phyloP scores from a whole-genome alignment of 2,113 vertebrate genomes.

The Coptodon bakossiorum region DNA sequence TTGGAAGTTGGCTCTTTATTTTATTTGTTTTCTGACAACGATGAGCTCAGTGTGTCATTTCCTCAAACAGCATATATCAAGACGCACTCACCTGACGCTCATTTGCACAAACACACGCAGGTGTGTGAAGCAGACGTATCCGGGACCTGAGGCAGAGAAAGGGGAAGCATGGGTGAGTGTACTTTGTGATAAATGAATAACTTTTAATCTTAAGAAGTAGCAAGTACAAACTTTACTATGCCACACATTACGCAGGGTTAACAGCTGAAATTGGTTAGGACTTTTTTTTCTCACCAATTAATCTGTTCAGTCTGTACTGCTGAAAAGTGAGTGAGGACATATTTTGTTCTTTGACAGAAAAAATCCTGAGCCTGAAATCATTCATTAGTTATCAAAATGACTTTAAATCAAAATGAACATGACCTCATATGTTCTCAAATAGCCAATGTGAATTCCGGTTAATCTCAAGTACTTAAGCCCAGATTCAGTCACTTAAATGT shows the following conservation, averaged over 20 bases:
- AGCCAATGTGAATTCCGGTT: accelerated
- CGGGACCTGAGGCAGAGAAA: not conserved
- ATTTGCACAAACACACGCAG: not conserved
- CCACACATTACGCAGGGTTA: accelerated
- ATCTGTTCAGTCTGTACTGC: not conserved
- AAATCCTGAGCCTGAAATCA: accelerated
- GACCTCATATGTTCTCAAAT: not conserved
- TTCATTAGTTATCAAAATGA: not conserved
- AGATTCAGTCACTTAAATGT: accelerated
- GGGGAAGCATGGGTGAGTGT: not conserved
- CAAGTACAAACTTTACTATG: not conserved
- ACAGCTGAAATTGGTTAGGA: not conserved
- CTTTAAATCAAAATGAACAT: not conserved
- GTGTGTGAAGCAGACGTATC: not conserved
- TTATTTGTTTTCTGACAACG: not conserved
- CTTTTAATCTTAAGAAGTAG: not conserved
- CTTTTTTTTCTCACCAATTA: not conserved
- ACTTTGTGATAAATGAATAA: not conserved
- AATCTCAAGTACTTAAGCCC: not conserved
- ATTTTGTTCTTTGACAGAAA: not conserved
- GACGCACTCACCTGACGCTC: not conserved
- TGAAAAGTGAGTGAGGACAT: accelerated
- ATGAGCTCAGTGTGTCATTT: not conserved
- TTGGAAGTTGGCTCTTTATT: not conserved
- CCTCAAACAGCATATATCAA: not conserved